Conservation (phyloP, 1,140 invertebrate species). For the Diploscapter pachys region DNA sequence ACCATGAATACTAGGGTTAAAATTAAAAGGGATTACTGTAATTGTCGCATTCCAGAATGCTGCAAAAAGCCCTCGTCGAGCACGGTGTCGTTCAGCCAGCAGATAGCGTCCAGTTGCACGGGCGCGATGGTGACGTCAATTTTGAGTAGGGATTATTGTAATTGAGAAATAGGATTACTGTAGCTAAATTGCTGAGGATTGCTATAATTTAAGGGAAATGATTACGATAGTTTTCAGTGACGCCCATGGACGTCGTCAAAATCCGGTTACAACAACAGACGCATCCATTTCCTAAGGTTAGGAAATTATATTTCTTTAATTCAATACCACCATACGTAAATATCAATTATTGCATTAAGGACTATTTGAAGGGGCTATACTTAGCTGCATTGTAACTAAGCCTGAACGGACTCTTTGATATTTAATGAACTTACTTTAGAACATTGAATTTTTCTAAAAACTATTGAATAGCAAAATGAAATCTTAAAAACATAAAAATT, state of each 20-base stretch:
- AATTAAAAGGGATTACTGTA: too few relatives aligned
- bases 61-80: slow-evolving; percentile 15
- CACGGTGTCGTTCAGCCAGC: slow-evolving; percentile 27
- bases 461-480: too few relatives aligned
- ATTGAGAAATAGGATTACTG: neutral
- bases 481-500: too few relatives aligned
- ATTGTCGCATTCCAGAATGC: neutral
- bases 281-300: slow-evolving; percentile 66
- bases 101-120: slow-evolving; percentile 39
- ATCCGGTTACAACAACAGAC: slow-evolving; percentile 91
- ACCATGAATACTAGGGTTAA: too few relatives aligned
- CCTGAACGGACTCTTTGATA: too few relatives aligned
- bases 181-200: neutral
- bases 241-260: slow-evolving; percentile 96
- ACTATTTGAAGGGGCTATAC: too few relatives aligned
- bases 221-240: slow-evolving; percentile 70
- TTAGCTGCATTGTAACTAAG: too few relatives aligned
- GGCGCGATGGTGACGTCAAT: slow-evolving; percentile 48
- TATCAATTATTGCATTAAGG: too few relatives aligned
- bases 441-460: too few relatives aligned
- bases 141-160: slow-evolving; percentile 34
- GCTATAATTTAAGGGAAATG: slow-evolving; percentile 8
- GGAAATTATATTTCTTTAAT: too few relatives aligned
- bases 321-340: too few relatives aligned
- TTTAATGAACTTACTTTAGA: too few relatives aligned